These are phyloP conservation scores for Taenaris catops DNA, from an alignment of 2,888 invertebrate genomes.

Conservation along the genomic window DNA sequence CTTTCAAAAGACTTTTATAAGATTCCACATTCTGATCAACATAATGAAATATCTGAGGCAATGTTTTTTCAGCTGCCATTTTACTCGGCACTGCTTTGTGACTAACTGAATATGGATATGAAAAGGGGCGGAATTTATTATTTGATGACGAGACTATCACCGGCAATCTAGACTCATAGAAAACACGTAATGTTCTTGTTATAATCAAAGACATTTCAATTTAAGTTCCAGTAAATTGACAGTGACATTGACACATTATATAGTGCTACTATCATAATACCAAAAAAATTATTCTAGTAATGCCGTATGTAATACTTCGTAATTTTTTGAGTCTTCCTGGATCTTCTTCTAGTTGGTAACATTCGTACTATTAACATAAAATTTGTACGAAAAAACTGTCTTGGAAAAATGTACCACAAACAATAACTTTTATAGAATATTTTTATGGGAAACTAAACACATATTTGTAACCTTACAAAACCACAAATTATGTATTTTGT, in stretches of 20 bases:
- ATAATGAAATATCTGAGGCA: constrained; percentile 80
- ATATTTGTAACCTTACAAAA: no score
- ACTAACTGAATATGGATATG: constrained; percentile 36
- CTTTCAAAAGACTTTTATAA: constrained; percentile 89
- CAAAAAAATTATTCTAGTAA: no score
- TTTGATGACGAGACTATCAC: constrained; percentile 29
- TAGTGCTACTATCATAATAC: background rate
- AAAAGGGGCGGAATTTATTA: constrained; percentile 28
- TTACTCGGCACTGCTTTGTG: constrained; percentile 36
- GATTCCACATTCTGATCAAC: constrained; percentile 88
- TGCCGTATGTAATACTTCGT: no score
- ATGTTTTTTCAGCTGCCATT: constrained; percentile 56
- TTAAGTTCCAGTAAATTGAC: background rate
- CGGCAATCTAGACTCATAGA: constrained; percentile 39
- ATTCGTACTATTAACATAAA: no score
- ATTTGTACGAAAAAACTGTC: no score
- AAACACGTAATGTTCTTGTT: constrained; percentile 37
- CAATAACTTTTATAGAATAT: no score
- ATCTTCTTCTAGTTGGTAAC: no score
- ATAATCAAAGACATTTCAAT: constrained; percentile 30
- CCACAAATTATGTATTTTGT: no score
- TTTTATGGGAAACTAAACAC: no score
- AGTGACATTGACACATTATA: constrained; percentile 8
- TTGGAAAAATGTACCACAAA: no score
- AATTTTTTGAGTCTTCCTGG: no score